Base-by-base conservation (phyloP, 1,140 invertebrate species). In the Spodoptera frugiperda region DNA sequence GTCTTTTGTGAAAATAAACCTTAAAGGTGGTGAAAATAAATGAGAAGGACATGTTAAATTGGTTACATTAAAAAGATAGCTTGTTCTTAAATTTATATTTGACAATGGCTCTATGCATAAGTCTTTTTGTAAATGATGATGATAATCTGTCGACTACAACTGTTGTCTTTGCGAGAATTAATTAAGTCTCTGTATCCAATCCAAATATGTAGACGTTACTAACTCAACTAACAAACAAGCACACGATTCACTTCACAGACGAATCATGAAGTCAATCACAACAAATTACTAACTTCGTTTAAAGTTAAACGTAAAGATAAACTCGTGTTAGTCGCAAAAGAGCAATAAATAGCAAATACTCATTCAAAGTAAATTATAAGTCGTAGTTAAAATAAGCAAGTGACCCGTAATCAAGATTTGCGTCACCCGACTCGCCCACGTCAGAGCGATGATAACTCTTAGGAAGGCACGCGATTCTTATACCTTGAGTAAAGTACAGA, bases 381-480 rank as follows among this genome's bases (percentile, higher is more conserved):
- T 21, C 11, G 14, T 48, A 46, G 39, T 65, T 14, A 65, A 21
- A 61, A 61, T 61, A 61, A 61, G 15, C 30, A 39, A 61, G 57
- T 61, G 61, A 46, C 46, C 39, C 39, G 39, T 51, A 51, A 67
- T 67, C 65, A n/a, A 6, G 48, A 51, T 68, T 9, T 68, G 65
- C 65, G 65, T 68, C 65, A 68, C 65, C 10, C 12, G 59, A 17
- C 63, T 14, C 65, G 65, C 65, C 65, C 48, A 68, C 65, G 65
- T 68, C 65, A 30, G 19, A 8, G 0, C 15, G 8, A 68, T 68
- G 65, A 68, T 68, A 68, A 68, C 65, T 67, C 63, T 68, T 33
- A 51, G 51, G 65, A 68, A 68, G 51, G 30, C 65, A 51, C 48
- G 65, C 61, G 19, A 65, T 17, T 61, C 57, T 30, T n/a, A 17